Conservation (phyloP, 23 tunicate species). For the Aplidium turbinatum region DNA sequence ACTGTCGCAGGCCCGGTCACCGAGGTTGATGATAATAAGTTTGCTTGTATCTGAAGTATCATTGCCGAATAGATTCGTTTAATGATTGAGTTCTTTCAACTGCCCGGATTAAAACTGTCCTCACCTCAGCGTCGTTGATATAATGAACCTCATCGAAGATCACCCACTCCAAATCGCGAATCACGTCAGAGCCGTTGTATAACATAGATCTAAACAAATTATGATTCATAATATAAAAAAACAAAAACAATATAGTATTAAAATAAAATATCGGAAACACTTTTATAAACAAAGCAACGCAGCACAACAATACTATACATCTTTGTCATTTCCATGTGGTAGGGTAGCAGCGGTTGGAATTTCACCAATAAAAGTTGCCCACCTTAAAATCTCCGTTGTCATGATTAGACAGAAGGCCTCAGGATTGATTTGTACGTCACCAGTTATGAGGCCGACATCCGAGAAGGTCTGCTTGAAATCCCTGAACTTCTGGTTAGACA, state of each 20-base stretch:
- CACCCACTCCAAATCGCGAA: conserved; percentile 98
- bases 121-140: conserved; percentile 94
- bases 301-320: too few relatives aligned
- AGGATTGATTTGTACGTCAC: conserved; percentile 94
- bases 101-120: neutral
- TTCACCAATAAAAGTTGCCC: too few relatives aligned
- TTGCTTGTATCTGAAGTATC: too few relatives aligned
- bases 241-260: neutral
- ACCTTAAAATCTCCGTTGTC: conserved; percentile 98
- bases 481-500: conserved; percentile 96
- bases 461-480: conserved; percentile 90
- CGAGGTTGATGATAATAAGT: too few relatives aligned
- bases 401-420: conserved; percentile 93
- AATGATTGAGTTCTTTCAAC: neutral
- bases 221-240: neutral
- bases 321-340: too few relatives aligned
- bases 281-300: too few relatives aligned
- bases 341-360: neutral
- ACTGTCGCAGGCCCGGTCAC: too few relatives aligned
- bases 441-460: conserved; percentile 95
- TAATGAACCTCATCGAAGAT: conserved; percentile 99
- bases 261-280: too few relatives aligned
- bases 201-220: conserved; percentile 81
- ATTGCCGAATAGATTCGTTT: neutral
- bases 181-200: conserved; percentile 95